phyloP scores from a whole-genome alignment of 2,797 vertebrate species.

The Varecia variegata region DNA sequence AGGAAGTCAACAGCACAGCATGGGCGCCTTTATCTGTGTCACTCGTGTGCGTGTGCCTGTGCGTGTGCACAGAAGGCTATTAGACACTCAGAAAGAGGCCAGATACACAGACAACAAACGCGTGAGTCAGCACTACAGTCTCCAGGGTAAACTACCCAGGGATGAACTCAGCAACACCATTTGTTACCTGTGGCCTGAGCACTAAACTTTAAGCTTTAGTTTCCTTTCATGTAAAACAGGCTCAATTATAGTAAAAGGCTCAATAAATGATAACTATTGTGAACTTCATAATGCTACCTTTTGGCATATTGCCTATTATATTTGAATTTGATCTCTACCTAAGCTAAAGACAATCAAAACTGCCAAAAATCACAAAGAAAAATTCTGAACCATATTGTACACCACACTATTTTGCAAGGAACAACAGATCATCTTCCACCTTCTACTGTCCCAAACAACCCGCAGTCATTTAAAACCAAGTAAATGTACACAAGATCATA shows the following conservation, averaged over 20 bases:
- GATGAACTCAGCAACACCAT: accelerated
- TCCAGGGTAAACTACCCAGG: neutral
- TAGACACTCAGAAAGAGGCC: too few relatives aligned
- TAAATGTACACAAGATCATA: accelerated
- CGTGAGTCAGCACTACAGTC: accelerated
- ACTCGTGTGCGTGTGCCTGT: accelerated
- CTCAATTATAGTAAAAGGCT: neutral
- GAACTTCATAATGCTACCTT: accelerated
- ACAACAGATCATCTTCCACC: neutral
- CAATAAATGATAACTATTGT: neutral
- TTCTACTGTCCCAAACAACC: neutral
- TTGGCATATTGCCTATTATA: neutral
- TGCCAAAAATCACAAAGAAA: neutral
- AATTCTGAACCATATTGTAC: neutral
- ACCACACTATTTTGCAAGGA: neutral
- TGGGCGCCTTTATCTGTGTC: accelerated
- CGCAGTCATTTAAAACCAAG: neutral
- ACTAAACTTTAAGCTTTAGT: neutral
- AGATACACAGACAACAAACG: accelerated
- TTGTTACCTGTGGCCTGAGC: neutral
- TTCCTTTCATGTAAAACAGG: neutral
- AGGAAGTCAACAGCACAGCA: accelerated
- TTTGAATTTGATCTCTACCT: neutral
- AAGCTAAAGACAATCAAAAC: neutral
- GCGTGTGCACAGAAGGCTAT: accelerated